Conservation (phyloP, 1,140 invertebrate genomes). For the Neotoxoptera formosana region DNA sequence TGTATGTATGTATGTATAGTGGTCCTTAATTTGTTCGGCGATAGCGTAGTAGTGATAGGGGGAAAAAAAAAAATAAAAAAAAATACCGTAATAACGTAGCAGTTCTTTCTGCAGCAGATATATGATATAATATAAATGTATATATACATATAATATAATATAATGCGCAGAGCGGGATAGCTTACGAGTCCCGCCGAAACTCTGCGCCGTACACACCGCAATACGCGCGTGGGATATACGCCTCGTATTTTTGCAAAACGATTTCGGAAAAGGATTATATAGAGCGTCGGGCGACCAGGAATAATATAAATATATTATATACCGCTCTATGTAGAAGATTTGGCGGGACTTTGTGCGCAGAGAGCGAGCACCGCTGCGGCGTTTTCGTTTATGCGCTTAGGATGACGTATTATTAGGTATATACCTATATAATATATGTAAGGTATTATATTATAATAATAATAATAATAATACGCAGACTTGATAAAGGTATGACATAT, state of each 20-base stretch:
- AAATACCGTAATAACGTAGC: background rate
- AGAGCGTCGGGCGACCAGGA: no score
- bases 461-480: background rate
- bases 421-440: no score
- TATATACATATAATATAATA: no score
- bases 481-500: constrained; percentile 49
- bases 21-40: background rate
- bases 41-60: background rate
- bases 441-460: background rate
- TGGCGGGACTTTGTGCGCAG: no score
- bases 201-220: background rate
- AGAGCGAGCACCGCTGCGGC: no score
- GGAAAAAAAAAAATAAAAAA: background rate
- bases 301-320: no score
- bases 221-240: no score
- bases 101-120: no score
- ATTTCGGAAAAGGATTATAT: background rate
- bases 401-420: no score
- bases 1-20: background rate
- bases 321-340: no score
- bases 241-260: background rate
- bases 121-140: background rate
- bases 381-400: no score
- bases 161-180: background rate
- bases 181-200: background rate